Conservation (phyloP, 2,888 invertebrate species). For the Troides aeacus region DNA sequence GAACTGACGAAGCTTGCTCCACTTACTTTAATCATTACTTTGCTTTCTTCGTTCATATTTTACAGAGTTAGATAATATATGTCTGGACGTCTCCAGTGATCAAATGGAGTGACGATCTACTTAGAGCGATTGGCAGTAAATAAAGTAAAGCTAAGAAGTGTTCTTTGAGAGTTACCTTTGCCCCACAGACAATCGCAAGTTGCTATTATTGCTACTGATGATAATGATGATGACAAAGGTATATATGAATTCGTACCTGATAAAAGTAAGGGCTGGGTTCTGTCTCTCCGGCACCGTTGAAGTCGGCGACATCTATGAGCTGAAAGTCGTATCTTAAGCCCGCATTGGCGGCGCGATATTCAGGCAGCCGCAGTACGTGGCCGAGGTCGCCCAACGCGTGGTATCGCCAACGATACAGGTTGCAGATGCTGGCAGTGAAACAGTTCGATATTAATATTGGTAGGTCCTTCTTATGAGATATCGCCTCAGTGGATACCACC, state of each 20-base stretch:
- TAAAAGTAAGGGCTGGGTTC: conserved; percentile 99
- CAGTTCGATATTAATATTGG: background rate
- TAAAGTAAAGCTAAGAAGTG: too few relatives aligned
- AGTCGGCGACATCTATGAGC: conserved; percentile 96
- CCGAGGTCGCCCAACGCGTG: conserved; percentile 95
- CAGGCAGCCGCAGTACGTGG: conserved; percentile 90
- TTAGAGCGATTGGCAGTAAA: too few relatives aligned
- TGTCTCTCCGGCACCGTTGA: conserved; percentile 97
- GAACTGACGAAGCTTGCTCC: too few relatives aligned
- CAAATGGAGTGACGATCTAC: too few relatives aligned
- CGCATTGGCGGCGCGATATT: conserved; percentile 94
- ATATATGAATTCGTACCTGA: conserved; percentile 81
- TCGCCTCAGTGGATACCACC: background rate
- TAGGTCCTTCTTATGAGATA: background rate
- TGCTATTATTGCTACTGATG: background rate
- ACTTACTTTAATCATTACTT: too few relatives aligned
- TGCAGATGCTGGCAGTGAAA: conserved; percentile 85
- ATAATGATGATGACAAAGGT: background rate
- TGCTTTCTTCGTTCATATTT: too few relatives aligned
- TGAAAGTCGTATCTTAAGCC: conserved; percentile 97
- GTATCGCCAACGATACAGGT: conserved; percentile 97
- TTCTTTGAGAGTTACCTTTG: too few relatives aligned
- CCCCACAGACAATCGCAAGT: too few relatives aligned
- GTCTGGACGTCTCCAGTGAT: too few relatives aligned
- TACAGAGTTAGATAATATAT: too few relatives aligned